Percentiles rank a stretch among this genome's conserved stretches.
Conservation (phyloP, 23 tunicate genomes). For the Aplidium turbinatum region DNA sequence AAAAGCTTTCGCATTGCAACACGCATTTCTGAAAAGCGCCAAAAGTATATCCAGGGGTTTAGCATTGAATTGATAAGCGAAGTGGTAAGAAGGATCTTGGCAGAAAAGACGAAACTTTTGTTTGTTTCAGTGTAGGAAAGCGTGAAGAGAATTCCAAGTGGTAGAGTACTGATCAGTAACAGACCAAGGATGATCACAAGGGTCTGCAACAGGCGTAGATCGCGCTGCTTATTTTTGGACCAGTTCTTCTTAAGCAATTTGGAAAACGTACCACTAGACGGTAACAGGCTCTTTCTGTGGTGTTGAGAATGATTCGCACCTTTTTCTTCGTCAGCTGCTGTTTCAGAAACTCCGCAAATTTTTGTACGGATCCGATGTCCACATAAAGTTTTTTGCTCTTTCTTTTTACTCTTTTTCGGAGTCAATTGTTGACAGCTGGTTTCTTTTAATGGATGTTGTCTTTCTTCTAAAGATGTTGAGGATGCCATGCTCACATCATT, state of each 20-base stretch:
- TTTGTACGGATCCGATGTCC: too few relatives aligned
- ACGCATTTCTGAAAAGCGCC: slow-evolving; percentile 91
- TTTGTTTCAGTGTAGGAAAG: slow-evolving; percentile 67
- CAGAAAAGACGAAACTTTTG: slow-evolving; percentile 55
- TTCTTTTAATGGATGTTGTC: too few relatives aligned
- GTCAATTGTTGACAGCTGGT: too few relatives aligned
- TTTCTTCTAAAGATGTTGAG: too few relatives aligned
- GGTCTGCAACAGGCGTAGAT: slow-evolving; percentile 71
- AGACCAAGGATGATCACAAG: slow-evolving; percentile 68
- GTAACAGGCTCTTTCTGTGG: slow-evolving; percentile 1
- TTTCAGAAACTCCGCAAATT: too few relatives aligned
- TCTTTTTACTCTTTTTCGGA: too few relatives aligned
- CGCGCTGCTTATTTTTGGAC: slow-evolving; percentile 21
- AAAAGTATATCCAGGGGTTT: slow-evolving; percentile 93
- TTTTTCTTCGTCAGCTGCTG: too few relatives aligned
- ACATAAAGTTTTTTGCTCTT: too few relatives aligned
- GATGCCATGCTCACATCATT: too few relatives aligned
- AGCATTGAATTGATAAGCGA: slow-evolving; percentile 76
- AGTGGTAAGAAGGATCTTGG: slow-evolving; percentile 62
- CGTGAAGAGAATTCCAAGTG: slow-evolving; percentile 68
- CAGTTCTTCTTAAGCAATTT: background rate
- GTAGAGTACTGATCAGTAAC: slow-evolving; percentile 73
- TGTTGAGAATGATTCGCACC: background rate
- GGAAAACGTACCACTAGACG: background rate
- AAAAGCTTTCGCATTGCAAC: slow-evolving; percentile 42